Percentiles rank a stretch among this genome's conserved stretches.
These are phyloP conservation scores for Pachypsylla venusta DNA, from an alignment of 1,140 invertebrate species.

Conservation along the genomic window DNA sequence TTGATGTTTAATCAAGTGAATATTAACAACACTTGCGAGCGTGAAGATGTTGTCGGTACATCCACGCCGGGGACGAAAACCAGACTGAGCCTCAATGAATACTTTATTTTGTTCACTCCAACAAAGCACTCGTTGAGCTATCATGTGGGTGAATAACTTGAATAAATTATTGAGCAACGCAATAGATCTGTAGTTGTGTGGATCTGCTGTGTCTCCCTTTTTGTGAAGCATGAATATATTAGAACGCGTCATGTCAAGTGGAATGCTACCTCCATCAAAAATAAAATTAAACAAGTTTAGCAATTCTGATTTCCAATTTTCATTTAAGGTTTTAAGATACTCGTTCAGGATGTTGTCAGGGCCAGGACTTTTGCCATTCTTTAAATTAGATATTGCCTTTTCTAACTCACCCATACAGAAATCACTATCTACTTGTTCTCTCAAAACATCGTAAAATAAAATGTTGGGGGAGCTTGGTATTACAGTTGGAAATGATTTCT, in stretches of 20 bases:
- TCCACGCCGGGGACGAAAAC: not conserved
- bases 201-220: not conserved
- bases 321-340: not conserved
- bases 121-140: not conserved
- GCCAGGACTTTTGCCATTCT: not conserved
- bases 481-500: no score
- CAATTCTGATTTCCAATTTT: not conserved
- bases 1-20: not conserved
- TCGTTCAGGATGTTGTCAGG: not conserved
- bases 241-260: not conserved
- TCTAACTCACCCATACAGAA: not conserved
- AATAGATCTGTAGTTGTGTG: not conserved
- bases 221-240: not conserved
- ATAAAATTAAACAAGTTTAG: not conserved
- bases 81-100: not conserved
- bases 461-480: no score
- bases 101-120: not conserved
- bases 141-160: not conserved
- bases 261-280: not conserved
- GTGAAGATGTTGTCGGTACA: not conserved
- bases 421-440: conserved; percentile 24
- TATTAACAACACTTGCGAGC: not conserved
- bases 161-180: not conserved
- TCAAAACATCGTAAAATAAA: conserved; percentile 32
- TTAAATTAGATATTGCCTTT: not conserved